A percentile compares a stretch with the other conserved stretches of the same genome.
Evolutionary conservation across 2,113 vertebrate genomes (phyloP).

Genomic region (Onychostruthus taczanowskii): DNA sequence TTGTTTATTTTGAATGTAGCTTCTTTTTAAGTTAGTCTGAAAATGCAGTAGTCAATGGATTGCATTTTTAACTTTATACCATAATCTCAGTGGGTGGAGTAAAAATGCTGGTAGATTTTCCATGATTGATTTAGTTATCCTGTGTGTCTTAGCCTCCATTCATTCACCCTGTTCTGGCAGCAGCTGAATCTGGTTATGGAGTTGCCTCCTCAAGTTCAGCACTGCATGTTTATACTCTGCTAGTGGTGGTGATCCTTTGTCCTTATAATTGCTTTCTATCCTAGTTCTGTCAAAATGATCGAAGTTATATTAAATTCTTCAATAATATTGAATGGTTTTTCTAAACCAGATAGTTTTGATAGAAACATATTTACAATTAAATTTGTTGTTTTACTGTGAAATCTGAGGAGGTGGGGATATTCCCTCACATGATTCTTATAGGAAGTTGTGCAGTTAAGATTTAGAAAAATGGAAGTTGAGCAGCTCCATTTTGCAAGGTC

Average conservation of each 20-base stretch:
- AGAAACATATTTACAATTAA: not conserved
- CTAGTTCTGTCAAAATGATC: not conserved
- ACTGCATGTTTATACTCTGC: not conserved
- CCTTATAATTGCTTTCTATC: not conserved
- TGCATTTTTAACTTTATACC: not conserved
- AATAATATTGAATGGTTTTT: not conserved
- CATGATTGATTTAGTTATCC: not conserved
- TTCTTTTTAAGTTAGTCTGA: not conserved
- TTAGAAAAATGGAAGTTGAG: not conserved
- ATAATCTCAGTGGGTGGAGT: not conserved
- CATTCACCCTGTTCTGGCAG: not conserved
- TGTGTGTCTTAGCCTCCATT: not conserved
- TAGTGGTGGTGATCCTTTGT: not conserved
- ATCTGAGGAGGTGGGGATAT: not conserved
- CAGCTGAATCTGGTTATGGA: not conserved
- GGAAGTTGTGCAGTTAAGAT: not conserved
- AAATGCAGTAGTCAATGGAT: not conserved
- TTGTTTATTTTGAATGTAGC: not conserved
- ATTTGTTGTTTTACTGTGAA: not conserved
- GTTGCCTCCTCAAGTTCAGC: not conserved
- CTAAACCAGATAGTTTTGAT: not conserved
- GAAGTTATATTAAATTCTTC: not conserved
- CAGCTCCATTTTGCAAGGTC: not conserved
- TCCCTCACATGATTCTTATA: not conserved
- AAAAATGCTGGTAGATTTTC: not conserved